Base-by-base conservation (phyloP, 2,888 invertebrate species). In the Lamellibrachia satsuma region DNA sequence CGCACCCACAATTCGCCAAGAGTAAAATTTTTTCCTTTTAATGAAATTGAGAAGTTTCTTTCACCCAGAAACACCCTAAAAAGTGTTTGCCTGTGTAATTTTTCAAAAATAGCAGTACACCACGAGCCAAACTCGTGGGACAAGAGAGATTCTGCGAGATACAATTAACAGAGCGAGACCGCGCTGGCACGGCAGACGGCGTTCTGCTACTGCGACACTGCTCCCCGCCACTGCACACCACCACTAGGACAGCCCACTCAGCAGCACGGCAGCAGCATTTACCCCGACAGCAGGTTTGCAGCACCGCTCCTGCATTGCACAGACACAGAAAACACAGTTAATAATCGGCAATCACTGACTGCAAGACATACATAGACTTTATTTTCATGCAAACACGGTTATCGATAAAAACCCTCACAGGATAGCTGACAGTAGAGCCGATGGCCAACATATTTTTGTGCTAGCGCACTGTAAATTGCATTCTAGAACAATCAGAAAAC, bases 191-290 rank as follows among this genome's bases (percentile, higher is more conserved):
- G 75, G 75, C 75, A 75, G 75, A 75, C 22, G 75, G 75, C 75
- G 75, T n/a, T 75, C 75, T 75, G 75, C 75, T 75, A 75, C 75
- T 75, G 75, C 75, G 75, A 75, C 75, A 75, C 75, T 75, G 75
- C 75, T 75, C 75, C 75, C 75, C 75, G 75, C 75, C 75, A 57
- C 57, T 57, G 57, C 57, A 57, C 57, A 57, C 57, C 57, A 57
- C 57, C 57, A 75, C 75, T 75, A 75, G 75, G 75, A 75, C 75
- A 75, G 75, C 75, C 75, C 75, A 75, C 75, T 75, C 75, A 75
- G 75, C 75, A 75, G 75, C 75, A 75, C 75, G 75, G 75, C 75
- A 75, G 75, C 75, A 75, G 75, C 75, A 75, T 75, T 75, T 75
- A 75, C 75, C 75, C 75, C 75, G 75, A 75, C 75, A 75, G 75